Percentiles rank a stretch among this genome's conserved stretches.
Conservation (phyloP, 2,113 vertebrate genomes). For the Taxidea taxus region DNA sequence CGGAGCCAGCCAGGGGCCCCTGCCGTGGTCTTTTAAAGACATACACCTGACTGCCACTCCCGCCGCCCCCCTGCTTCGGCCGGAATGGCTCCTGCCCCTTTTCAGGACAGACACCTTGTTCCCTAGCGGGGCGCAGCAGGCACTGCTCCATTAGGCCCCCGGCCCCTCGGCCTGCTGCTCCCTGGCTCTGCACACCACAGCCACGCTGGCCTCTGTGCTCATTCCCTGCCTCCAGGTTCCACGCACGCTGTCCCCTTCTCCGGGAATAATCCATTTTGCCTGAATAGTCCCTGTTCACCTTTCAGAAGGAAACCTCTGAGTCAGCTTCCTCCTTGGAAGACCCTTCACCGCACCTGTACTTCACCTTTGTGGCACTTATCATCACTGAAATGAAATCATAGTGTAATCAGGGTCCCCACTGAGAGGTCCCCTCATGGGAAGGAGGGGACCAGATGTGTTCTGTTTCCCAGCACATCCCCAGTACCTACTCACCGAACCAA, state of each 20-base stretch:
- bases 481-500: not conserved
- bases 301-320: not conserved
- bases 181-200: not conserved
- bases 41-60: not conserved
- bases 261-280: not conserved
- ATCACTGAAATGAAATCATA: not conserved
- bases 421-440: not conserved
- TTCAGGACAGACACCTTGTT: not conserved
- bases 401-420: not conserved
- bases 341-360: not conserved
- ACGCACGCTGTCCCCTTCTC: not conserved
- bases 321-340: not conserved
- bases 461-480: not conserved
- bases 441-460: not conserved
- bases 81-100: not conserved
- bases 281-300: not conserved
- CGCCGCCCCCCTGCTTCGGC: not conserved
- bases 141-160: not conserved
- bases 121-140: not conserved
- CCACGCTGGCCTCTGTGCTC: not conserved
- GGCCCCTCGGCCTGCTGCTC: not conserved
- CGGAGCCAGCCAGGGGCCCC: not conserved
- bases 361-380: not conserved
- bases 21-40: not conserved
- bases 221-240: not conserved